A percentile compares a stretch with the other conserved stretches of the same genome.
phyloP scores from a whole-genome alignment of 2,888 invertebrate genomes.

The Villa cingulata region DNA sequence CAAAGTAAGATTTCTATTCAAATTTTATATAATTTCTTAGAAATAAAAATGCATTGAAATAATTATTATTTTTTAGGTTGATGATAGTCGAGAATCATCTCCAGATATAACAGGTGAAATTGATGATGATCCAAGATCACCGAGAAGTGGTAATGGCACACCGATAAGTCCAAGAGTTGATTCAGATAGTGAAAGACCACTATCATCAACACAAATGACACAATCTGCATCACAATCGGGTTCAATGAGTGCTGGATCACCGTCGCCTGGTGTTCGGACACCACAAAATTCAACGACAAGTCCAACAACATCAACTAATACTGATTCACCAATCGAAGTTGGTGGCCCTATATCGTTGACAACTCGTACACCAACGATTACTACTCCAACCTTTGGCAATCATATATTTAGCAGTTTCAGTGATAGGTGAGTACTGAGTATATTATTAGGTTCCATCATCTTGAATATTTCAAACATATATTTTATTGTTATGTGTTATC shows the following conservation, averaged over 20 bases:
- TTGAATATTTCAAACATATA: too few relatives aligned
- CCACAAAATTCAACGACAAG: constrained; percentile 37
- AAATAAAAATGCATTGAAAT: too few relatives aligned
- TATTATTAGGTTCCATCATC: too few relatives aligned
- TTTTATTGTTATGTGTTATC: too few relatives aligned
- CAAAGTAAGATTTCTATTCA: constrained; percentile 23
- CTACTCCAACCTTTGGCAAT: constrained; percentile 47
- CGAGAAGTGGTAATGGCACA: constrained; percentile 28
- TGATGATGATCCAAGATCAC: constrained; percentile 32
- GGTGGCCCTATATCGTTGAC: constrained; percentile 36
- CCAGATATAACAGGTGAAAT: constrained; percentile 37
- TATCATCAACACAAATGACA: constrained; percentile 33
- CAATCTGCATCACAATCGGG: constrained; percentile 38
- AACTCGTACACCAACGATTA: constrained; percentile 30
- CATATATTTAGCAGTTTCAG: constrained; percentile 51
- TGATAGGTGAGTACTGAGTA: constrained; percentile 41
- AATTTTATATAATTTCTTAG: too few relatives aligned
- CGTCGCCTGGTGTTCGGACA: constrained; percentile 33
- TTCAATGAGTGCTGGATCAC: constrained; percentile 38
- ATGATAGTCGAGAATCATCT: constrained; percentile 36
- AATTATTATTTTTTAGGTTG: constrained; percentile 20
- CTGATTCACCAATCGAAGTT: constrained; percentile 44
- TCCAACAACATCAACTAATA: constrained; percentile 44
- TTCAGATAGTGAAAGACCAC: constrained; percentile 33
- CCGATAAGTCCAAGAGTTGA: constrained; percentile 31